Conservation (phyloP, 1,140 invertebrate species). For the Drosophila setifemur region DNA sequence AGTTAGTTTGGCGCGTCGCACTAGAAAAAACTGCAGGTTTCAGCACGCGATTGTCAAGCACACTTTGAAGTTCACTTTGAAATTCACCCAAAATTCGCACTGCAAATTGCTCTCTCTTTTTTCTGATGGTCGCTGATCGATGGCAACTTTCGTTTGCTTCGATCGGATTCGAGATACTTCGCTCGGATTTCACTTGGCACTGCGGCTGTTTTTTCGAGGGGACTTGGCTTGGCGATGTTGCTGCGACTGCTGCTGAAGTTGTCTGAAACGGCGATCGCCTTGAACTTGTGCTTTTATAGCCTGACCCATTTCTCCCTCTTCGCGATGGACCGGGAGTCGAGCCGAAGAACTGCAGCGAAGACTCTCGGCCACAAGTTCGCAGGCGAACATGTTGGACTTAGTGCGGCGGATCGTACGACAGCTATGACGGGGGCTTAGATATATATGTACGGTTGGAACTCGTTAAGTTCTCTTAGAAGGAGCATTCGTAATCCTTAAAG, state of each 20-base stretch:
- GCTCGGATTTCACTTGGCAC: slow-evolving; percentile 43
- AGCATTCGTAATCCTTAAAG: too few species aligned
- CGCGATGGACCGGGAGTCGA: slow-evolving; percentile 36
- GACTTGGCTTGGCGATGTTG: slow-evolving; percentile 6
- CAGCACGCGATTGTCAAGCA: slow-evolving; percentile 55
- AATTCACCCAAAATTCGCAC: slow-evolving; percentile 65
- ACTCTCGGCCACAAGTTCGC: neutral
- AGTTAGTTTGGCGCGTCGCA: slow-evolving; percentile 31
- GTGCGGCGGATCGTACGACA: too few species aligned
- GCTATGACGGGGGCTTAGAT: too few species aligned
- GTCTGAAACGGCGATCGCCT: slow-evolving; percentile 83
- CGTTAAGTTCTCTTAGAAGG: too few species aligned
- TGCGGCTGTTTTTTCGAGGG: neutral
- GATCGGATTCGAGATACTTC: slow-evolving; percentile 22
- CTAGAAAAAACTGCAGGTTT: slow-evolving; percentile 39
- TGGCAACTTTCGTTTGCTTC: slow-evolving; percentile 48
- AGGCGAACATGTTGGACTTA: slow-evolving; percentile 50
- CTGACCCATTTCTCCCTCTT: slow-evolving; percentile 83
- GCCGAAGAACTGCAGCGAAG: slow-evolving; percentile 62
- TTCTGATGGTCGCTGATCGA: slow-evolving; percentile 24
- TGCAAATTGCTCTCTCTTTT: slow-evolving; percentile 40
- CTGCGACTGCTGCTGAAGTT: slow-evolving; percentile 46
- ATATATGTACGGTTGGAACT: too few species aligned
- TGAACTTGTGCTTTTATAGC: slow-evolving; percentile 84
- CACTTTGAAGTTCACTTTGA: slow-evolving; percentile 50